Conservation (phyloP, 2,113 vertebrate genomes). For the Alexandromys fortis region DNA sequence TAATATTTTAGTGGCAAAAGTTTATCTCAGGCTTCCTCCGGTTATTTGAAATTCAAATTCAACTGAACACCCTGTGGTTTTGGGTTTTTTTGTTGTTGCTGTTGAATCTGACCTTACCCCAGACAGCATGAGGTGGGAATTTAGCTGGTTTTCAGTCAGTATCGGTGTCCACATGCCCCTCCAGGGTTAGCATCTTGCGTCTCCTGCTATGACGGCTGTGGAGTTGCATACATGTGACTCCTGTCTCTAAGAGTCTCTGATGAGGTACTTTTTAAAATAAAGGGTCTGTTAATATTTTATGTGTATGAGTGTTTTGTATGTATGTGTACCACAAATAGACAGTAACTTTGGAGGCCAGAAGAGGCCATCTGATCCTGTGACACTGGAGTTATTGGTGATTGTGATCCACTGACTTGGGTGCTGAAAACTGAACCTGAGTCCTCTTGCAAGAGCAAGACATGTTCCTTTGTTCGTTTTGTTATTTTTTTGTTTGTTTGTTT, state of each 20-base stretch:
- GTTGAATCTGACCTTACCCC: background rate
- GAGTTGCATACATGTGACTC: background rate
- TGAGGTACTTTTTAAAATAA: background rate
- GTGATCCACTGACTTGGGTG: background rate
- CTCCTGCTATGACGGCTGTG: background rate
- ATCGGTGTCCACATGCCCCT: background rate
- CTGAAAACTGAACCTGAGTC: background rate
- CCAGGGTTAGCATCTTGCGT: background rate
- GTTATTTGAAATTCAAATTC: constrained; percentile 61
- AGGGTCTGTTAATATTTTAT: background rate
- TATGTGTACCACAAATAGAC: too few species aligned
- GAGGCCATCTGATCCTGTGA: background rate
- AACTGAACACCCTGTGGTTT: constrained; percentile 18
- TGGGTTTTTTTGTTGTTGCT: background rate
- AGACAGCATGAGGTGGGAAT: background rate
- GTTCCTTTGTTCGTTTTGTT: too few species aligned
- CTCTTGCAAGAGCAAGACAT: background rate
- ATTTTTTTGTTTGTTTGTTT: too few species aligned
- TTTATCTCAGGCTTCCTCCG: constrained; percentile 7
- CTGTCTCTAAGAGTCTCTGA: background rate
- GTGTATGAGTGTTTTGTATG: background rate
- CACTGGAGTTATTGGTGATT: background rate
- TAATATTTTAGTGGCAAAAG: constrained; percentile 19
- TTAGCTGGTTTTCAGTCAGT: background rate
- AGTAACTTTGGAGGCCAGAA: background rate